Base-by-base conservation (phyloP, 2,113 vertebrate species). In the Ophiodon elongatus region DNA sequence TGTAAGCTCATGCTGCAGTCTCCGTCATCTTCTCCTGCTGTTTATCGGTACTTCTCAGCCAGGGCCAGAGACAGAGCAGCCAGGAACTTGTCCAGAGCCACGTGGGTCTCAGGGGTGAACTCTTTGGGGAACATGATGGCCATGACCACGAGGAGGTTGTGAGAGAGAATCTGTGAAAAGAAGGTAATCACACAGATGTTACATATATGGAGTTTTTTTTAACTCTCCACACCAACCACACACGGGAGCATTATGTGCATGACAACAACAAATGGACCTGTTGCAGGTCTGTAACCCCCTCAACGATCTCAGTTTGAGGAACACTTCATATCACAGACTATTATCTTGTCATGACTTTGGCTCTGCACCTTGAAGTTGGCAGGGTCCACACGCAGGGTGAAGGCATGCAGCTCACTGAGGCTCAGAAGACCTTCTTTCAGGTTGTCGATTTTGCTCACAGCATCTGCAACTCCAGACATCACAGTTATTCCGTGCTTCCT, bases 381-480 rank as follows among this genome's bases (percentile, higher is more conserved):
- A 0, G 96, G 97, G 67, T 97, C 97, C 83, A 98, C 94, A 1
- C 96, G 95, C 83, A 98, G 93, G 47, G 94, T 95, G 45, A 96
- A 94, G 59, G 96, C 97, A 0, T 98, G 97, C 92, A 97, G 93
- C 82, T 97, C 94, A 23, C 97, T 97, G 71, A 98, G 95, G 17
- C 7, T 37, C 35, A 92, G 86, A 8, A 98, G 91, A 31, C 95
- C 93, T 0, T 1, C 5, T 0, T 84, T 57, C 15, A 98, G 85
- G 85, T 97, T 93, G 13, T 97, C 96, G 0, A 98, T 43, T 85
- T 96, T 69, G 59, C 0, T 2, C 80, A 80, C 94, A 1, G 96
- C 97, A 0, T 78, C 84, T 0, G 54, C 4, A 41, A 98, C 84
- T 0, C 96, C 96, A 0, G 0, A 1, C 0, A 89, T 93, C 47